These are phyloP conservation scores for Aleiodes leptofemur DNA, from an alignment of 2,888 invertebrate species.

Conservation along the genomic window DNA sequence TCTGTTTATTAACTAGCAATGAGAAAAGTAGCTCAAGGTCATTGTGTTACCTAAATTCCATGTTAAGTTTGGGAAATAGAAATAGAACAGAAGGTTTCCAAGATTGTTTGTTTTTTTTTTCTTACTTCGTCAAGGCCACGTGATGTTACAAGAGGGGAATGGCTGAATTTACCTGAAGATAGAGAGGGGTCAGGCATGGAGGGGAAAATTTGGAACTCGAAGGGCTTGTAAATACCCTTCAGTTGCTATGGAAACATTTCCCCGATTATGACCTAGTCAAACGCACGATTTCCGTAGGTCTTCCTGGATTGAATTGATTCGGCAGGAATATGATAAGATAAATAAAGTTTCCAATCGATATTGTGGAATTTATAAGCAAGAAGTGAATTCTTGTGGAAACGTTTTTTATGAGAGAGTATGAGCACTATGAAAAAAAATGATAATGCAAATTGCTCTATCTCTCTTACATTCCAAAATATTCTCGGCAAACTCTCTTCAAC, in stretches of 20 bases:
- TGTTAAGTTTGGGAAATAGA: background rate
- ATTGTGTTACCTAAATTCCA: conserved; percentile 3
- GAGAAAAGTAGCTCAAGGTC: conserved; percentile 16
- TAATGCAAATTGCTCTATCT: no score
- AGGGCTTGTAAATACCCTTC: conserved; percentile 4
- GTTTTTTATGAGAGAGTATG: no score
- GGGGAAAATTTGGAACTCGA: background rate
- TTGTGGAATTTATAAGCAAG: no score
- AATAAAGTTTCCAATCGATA: no score
- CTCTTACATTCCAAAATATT: no score
- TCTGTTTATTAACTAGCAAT: background rate
- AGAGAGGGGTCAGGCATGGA: background rate
- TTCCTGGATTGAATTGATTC: no score
- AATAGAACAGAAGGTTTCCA: background rate
- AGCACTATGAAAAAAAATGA: no score
- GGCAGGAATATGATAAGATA: no score
- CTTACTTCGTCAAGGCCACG: conserved; percentile 8
- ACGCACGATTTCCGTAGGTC: background rate
- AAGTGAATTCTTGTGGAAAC: no score
- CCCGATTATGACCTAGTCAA: conserved; percentile 22
- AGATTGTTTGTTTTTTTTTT: background rate
- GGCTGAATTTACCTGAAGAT: conserved; percentile 6
- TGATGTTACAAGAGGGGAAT: background rate
- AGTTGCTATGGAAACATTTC: conserved; percentile 15
- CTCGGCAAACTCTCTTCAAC: no score